These are phyloP conservation scores for Notocelia uddmanniana DNA, from an alignment of 2,888 invertebrate species.

Conservation along the genomic window DNA sequence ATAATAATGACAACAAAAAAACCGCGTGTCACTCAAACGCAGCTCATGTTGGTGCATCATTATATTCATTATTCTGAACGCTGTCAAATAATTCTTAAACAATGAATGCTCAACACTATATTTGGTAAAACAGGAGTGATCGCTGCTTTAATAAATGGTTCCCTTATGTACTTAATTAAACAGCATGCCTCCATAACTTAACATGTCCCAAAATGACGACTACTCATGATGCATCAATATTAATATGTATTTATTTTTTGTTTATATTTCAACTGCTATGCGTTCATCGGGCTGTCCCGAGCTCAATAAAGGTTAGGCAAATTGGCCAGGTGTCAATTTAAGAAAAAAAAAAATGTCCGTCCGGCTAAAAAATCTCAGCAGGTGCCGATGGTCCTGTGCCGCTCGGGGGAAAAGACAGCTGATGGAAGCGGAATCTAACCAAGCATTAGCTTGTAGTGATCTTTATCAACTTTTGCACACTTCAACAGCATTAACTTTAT, in stretches of 20 bases:
- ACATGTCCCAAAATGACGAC: slow-evolving; percentile 23
- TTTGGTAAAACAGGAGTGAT: slow-evolving; percentile 12
- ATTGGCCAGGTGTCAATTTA: slow-evolving; percentile 78
- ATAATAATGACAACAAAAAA: background rate
- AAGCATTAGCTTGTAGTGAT: slow-evolving; percentile 37
- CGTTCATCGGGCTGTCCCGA: slow-evolving; percentile 62
- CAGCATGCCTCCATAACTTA: slow-evolving; percentile 24
- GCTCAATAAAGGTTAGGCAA: slow-evolving; percentile 68
- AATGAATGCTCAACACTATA: slow-evolving; percentile 17
- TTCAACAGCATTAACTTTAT: slow-evolving; percentile 27
- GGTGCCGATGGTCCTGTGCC: slow-evolving; percentile 67
- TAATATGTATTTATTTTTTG: slow-evolving; percentile 26
- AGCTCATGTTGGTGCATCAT: background rate
- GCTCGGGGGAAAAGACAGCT: slow-evolving; percentile 81
- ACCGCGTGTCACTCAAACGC: background rate
- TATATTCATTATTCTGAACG: slow-evolving; percentile 7
- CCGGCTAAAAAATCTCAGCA: slow-evolving; percentile 82
- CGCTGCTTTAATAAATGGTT: slow-evolving; percentile 21
- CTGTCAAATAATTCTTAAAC: slow-evolving; percentile 22
- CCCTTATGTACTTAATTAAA: slow-evolving; percentile 20
- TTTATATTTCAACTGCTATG: slow-evolving; percentile 18
- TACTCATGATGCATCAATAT: slow-evolving; percentile 18
- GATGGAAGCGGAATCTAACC: slow-evolving; percentile 51
- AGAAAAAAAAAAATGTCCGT: slow-evolving; percentile 72
- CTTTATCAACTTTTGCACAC: slow-evolving; percentile 42